phyloP scores from a whole-genome alignment of 2,888 invertebrate species.

The Limnephilus marmoratus region DNA sequence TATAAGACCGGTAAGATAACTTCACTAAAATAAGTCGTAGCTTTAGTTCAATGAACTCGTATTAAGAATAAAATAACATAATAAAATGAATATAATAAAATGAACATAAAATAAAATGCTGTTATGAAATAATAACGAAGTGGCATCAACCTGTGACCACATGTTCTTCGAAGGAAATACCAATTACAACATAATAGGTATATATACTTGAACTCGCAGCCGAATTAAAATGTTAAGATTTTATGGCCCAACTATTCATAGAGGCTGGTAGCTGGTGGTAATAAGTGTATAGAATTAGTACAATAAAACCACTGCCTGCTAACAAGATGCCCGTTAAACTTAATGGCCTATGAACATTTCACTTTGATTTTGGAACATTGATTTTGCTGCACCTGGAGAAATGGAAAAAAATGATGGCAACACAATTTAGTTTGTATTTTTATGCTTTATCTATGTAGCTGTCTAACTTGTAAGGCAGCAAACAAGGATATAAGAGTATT shows the following conservation, averaged over 20 bases:
- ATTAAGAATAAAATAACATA: not conserved
- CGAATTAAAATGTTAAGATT: not conserved
- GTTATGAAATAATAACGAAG: not conserved
- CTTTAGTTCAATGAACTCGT: not conserved
- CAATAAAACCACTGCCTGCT: not conserved
- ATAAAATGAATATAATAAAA: not conserved
- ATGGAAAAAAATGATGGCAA: not conserved
- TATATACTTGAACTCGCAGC: not conserved
- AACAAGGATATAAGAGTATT: not conserved
- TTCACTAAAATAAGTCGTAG: not conserved
- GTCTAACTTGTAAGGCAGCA: too few species aligned
- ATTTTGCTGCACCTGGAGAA: not conserved
- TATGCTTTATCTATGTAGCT: too few species aligned
- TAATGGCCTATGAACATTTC: not conserved
- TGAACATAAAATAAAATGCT: not conserved
- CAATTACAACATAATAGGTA: not conserved
- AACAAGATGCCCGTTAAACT: not conserved
- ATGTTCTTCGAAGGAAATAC: not conserved
- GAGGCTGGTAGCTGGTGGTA: not conserved
- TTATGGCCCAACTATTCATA: not conserved
- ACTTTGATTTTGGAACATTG: not conserved
- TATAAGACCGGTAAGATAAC: not conserved
- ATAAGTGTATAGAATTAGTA: not conserved
- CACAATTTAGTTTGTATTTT: not conserved
- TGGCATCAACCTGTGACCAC: not conserved